Evolutionary conservation across 2,797 vertebrate genomes (phyloP).

Genomic region (Ctenochaetus hawaiiensis): DNA sequence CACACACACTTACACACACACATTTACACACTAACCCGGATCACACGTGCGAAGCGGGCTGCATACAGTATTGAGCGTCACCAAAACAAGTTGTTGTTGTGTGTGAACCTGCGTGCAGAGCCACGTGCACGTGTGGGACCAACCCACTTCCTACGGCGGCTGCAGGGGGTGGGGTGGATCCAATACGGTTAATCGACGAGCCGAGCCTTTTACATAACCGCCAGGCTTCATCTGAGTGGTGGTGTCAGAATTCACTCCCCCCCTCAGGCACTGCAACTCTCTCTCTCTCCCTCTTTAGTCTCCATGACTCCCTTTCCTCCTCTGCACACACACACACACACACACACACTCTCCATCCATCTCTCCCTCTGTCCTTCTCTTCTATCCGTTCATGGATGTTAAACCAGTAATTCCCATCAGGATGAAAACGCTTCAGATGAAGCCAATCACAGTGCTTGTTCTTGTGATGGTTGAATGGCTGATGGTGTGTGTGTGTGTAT

Average conservation of each 20-base stretch:
- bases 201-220: conserved; percentile 80
- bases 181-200: conserved; percentile 79
- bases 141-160: conserved; percentile 51
- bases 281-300: conserved; percentile 18
- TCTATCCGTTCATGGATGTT: conserved; percentile 49
- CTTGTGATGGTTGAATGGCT: conserved; percentile 23
- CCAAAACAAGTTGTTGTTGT: conserved; percentile 62
- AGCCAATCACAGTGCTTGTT: conserved; percentile 44
- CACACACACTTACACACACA: conserved; percentile 54
- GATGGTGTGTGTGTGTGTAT: conserved; percentile 3
- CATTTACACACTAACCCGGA: conserved; percentile 52
- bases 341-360: conserved; percentile 11
- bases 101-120: conserved; percentile 60
- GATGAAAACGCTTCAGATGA: conserved; percentile 40
- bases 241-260: conserved; percentile 52
- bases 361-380: not conserved
- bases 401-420: conserved; percentile 59
- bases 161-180: conserved; percentile 51
- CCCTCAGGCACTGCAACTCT: not conserved
- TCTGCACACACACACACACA: conserved; percentile 14
- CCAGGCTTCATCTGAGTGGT: conserved; percentile 57
- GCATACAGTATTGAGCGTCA: conserved; percentile 48
- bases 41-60: conserved; percentile 61
- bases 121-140: conserved; percentile 67
- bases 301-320: conserved; percentile 47